Percentiles rank a stretch among this genome's conserved stretches.
phyloP scores from a whole-genome alignment of 2,797 vertebrate species.

The Taenioides sp. region DNA sequence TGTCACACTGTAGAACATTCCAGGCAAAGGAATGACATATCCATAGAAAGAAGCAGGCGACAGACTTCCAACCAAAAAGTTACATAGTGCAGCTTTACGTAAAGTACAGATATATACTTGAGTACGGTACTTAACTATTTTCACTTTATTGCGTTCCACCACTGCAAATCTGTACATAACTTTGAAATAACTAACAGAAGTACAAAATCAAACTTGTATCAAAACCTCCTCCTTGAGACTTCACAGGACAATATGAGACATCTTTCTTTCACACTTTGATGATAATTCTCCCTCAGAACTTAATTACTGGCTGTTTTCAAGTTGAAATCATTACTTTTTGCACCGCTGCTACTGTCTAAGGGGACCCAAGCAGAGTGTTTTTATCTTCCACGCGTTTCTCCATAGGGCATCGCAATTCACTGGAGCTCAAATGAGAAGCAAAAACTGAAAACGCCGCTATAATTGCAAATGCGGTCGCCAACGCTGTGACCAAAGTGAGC shows the following conservation, averaged over 20 bases:
- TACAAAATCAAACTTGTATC: too few species aligned
- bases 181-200: not conserved
- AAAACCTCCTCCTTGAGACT: not conserved
- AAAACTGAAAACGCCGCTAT: constrained; percentile 43
- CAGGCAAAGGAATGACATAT: too few species aligned
- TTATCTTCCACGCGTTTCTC: constrained; percentile 28
- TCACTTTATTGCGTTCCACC: too few species aligned
- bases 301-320: constrained; percentile 14
- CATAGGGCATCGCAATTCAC: constrained; percentile 46
- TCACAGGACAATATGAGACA: not conserved
- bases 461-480: constrained; percentile 33
- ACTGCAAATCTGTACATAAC: not conserved
- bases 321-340: constrained; percentile 2
- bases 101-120: too few species aligned
- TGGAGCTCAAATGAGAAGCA: constrained; percentile 38
- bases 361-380: constrained; percentile 20
- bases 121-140: too few species aligned
- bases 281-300: constrained; percentile 9
- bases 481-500: constrained; percentile 19
- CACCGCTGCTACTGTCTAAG: constrained; percentile 10
- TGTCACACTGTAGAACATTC: too few species aligned
- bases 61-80: too few species aligned
- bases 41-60: too few species aligned
- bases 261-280: not conserved
- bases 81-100: too few species aligned